Conservation (phyloP, 2,113 vertebrate genomes). For the Oncorhynchus nerka region DNA sequence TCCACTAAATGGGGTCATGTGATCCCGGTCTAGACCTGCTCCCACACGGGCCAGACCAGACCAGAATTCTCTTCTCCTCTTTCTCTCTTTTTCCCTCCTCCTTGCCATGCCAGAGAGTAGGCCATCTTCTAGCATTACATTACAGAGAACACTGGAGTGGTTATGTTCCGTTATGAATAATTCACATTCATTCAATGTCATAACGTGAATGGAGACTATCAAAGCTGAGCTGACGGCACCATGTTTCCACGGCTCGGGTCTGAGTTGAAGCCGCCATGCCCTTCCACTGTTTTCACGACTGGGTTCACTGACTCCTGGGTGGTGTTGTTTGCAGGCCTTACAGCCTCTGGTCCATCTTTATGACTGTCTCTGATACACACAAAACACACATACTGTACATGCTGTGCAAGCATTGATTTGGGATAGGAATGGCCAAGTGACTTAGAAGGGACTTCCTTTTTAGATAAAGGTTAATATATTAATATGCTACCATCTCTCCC, state of each 20-base stretch:
- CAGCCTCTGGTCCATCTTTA: too few species aligned
- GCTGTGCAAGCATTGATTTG: too few species aligned
- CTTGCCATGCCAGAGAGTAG: not conserved
- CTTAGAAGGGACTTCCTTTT: too few species aligned
- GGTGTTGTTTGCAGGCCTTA: too few species aligned
- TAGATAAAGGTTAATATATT: too few species aligned
- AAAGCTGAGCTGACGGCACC: not conserved
- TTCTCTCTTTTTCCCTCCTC: not conserved
- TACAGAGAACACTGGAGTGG: constrained; percentile 48
- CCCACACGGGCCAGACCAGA: not conserved
- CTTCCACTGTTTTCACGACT: too few species aligned
- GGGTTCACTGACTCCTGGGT: too few species aligned
- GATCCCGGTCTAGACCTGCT: not conserved
- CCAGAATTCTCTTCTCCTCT: not conserved
- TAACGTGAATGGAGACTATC: constrained; percentile 36
- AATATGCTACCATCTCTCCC: not conserved
- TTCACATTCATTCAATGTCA: constrained; percentile 69
- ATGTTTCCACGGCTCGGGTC: too few species aligned
- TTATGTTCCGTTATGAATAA: constrained; percentile 74
- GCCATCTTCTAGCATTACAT: constrained; percentile 28
- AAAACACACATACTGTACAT: too few species aligned
- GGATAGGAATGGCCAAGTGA: too few species aligned
- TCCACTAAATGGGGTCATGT: not conserved
- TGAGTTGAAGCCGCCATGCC: too few species aligned
- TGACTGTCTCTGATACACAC: too few species aligned